Conservation (phyloP, 2,888 invertebrate species). For the Lampropteryx suffumata region DNA sequence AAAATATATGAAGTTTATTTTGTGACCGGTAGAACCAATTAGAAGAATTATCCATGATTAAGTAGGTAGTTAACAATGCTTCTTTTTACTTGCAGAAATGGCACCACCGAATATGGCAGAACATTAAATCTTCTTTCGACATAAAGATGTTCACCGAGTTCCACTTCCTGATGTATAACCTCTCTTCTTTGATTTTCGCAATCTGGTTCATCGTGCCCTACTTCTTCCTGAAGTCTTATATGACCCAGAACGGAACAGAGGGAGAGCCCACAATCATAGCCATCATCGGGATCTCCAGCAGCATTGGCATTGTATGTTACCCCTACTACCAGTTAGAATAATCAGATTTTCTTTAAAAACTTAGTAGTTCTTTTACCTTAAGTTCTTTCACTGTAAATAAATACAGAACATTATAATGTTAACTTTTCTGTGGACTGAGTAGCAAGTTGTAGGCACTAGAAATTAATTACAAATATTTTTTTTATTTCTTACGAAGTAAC, state of each 20-base stretch:
- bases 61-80: neutral
- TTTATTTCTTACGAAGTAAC: too few relatives aligned
- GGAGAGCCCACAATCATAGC: constrained; percentile 91
- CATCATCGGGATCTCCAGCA: constrained; percentile 93
- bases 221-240: constrained; percentile 88
- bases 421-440: too few relatives aligned
- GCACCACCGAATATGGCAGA: constrained; percentile 86
- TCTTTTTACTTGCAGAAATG: constrained; percentile 82
- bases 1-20: too few relatives aligned
- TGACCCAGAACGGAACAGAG: constrained; percentile 84
- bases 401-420: too few relatives aligned
- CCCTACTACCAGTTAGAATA: too few relatives aligned
- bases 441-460: too few relatives aligned
- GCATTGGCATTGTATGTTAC: constrained; percentile 90
- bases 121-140: constrained; percentile 88
- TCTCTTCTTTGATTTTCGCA: constrained; percentile 94
- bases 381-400: too few relatives aligned
- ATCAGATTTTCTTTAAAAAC: too few relatives aligned
- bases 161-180: constrained; percentile 91
- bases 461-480: too few relatives aligned
- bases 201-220: constrained; percentile 97
- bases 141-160: constrained; percentile 91
- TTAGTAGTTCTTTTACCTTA: too few relatives aligned
- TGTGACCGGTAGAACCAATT: too few relatives aligned
- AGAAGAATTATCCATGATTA: too few relatives aligned